Base-by-base conservation (phyloP, 1,140 invertebrate genomes). In the Stenopsyche tienmushanensis region DNA sequence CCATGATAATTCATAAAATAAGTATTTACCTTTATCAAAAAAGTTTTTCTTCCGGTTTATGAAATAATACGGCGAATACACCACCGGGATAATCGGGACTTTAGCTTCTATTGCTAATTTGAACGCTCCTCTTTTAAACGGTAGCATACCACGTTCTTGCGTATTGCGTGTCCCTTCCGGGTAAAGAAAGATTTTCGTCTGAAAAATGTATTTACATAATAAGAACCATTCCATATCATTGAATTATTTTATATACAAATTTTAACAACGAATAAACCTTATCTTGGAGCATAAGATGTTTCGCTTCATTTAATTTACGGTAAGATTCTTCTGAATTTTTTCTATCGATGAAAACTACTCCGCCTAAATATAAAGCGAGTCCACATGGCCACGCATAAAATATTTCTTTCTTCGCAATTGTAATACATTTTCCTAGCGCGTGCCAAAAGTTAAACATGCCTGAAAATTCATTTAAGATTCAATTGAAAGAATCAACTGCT, bases 381-480 rank as follows among this genome's bases (percentile, higher is more conserved):
- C 95, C 96, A 78, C 97, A 95, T 0, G 94, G 92, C 85, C 92
- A 92, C 3, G 88, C 85, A 77, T 93, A 97, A 71, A 94, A 88
- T 17, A 98, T 75, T 73, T 95, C 92, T 73, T 90, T 90, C 74
- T 96, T 96, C 2, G 92, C 91, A 42, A 97, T 87, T 15, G 90
- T 90, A 3, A 92, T 90, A 72, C 91, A 90, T 75, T 90, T 90
- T 60, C 88, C 85, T 80, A 94, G 90, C 21, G 91, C 84, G 29
- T 92, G 91, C 94, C 94, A 97, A 69, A 96, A 84, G 72, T 93
- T 86, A 74, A 94, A 90, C 84, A 90, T 86, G 44, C 88, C 88
- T 87, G 29, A n/a, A n/a, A n/a, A n/a, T n/a, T n/a, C n/a, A n/a
- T n/a, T n/a, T n/a, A n/a, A n/a, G n/a, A n/a, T n/a, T n/a, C n/a